phyloP scores from a whole-genome alignment of 2,113 vertebrate species.

The Phalacrocorax brasilianus region DNA sequence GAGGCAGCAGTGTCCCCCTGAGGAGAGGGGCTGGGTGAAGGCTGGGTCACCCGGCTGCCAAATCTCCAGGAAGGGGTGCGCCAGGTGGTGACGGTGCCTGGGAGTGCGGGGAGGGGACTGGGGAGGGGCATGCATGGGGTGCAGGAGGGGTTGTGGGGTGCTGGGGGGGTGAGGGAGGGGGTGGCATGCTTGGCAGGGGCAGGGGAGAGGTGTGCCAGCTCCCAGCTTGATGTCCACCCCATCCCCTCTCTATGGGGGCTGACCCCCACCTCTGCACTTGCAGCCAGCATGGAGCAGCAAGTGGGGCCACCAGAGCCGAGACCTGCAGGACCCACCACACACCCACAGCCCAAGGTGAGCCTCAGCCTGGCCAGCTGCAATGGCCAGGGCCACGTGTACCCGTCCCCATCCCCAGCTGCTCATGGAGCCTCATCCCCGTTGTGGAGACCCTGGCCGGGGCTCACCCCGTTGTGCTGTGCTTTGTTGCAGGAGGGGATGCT shows the following conservation, averaged over 20 bases:
- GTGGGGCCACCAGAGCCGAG: constrained; percentile 24
- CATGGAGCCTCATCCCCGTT: background rate
- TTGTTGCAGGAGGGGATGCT: constrained; percentile 39
- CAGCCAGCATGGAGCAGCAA: constrained; percentile 65
- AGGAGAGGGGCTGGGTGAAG: background rate
- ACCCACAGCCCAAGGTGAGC: constrained; percentile 55
- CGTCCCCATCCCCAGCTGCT: background rate
- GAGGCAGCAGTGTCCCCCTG: background rate
- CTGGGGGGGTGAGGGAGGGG: rapidly evolving
- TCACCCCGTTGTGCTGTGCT: background rate
- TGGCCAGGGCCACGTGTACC: background rate
- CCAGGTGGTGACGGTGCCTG: rapidly evolving
- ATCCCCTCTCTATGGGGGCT: background rate
- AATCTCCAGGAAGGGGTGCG: background rate
- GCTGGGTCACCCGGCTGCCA: background rate
- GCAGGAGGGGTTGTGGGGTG: background rate
- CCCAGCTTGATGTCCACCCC: background rate
- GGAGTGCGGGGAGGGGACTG: background rate
- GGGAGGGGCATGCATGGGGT: background rate
- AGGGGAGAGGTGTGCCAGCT: background rate
- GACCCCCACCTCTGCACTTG: constrained; percentile 23
- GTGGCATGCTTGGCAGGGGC: background rate
- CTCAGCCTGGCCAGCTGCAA: background rate
- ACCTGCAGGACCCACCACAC: background rate
- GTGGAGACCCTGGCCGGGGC: rapidly evolving